Evolutionary conservation across 2,888 invertebrate genomes (phyloP).

Genomic region (Yponomeuta cagnagella): DNA sequence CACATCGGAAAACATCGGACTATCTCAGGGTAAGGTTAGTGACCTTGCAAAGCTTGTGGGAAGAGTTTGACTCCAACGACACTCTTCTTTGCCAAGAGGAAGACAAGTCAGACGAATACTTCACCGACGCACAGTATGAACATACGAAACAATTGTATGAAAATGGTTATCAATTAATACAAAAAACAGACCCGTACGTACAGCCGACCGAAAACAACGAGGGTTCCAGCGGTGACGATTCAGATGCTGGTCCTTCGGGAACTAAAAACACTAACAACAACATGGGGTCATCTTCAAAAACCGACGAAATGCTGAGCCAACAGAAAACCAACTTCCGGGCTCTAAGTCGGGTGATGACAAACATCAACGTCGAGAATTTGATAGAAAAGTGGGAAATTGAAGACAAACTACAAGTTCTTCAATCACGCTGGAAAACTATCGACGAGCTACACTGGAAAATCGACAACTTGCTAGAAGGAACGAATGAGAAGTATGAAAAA

Average conservation of each 20-base stretch:
- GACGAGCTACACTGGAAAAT: constrained; percentile 16
- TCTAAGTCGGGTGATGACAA: constrained; percentile 13
- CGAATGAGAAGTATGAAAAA: constrained; percentile 1
- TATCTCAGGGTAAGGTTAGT: background rate
- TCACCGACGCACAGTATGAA: background rate
- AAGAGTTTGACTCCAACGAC: background rate
- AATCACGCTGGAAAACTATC: constrained; percentile 15
- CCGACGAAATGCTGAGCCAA: background rate
- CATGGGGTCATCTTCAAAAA: background rate
- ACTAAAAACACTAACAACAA: background rate
- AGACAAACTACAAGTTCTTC: constrained; percentile 17
- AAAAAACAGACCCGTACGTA: background rate
- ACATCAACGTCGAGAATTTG: constrained; percentile 15
- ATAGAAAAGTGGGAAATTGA: constrained; percentile 22
- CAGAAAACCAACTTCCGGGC: constrained; percentile 20
- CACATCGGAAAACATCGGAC: background rate
- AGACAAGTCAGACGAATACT: background rate
- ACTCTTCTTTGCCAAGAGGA: background rate
- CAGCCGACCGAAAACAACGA: background rate
- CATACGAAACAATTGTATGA: background rate
- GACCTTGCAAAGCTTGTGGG: background rate
- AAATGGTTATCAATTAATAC: background rate
- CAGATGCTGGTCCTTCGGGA: no score
- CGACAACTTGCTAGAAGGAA: constrained; percentile 11
- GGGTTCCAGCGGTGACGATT: background rate